phyloP scores from a whole-genome alignment of 1,140 invertebrate genomes.

The Goniozus legneri region DNA sequence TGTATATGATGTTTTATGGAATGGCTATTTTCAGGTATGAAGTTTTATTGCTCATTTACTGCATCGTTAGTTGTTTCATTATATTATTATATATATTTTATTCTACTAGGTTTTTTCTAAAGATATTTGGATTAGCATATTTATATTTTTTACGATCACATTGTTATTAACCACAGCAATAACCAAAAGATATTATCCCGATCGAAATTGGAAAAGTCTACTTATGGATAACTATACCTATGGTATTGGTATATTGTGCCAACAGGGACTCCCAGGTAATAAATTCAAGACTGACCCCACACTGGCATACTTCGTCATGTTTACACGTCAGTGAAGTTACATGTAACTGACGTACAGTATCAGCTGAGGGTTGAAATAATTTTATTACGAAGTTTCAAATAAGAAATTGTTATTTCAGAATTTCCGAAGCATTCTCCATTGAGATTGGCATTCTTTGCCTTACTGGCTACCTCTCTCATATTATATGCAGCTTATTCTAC shows the following conservation, averaged over 20 bases:
- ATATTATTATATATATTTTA: too few relatives aligned
- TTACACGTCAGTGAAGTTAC: neutral
- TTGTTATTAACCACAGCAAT: too few relatives aligned
- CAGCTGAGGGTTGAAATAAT: too few relatives aligned
- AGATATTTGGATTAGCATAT: too few relatives aligned
- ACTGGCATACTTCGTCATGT: neutral
- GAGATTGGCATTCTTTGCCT: neutral
- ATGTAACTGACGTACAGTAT: too few relatives aligned
- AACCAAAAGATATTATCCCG: too few relatives aligned
- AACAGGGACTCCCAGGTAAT: conserved; percentile 31
- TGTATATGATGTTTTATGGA: conserved; percentile 21
- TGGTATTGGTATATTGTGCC: conserved; percentile 34
- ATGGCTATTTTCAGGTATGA: conserved; percentile 31
- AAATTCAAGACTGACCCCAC: neutral
- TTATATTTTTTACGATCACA: too few relatives aligned
- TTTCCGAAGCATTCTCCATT: neutral
- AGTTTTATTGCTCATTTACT: too few relatives aligned
- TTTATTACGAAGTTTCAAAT: too few relatives aligned
- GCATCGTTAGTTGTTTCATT: too few relatives aligned
- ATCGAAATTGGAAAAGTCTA: neutral
- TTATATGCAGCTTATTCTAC: neutral
- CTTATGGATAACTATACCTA: conserved; percentile 21
- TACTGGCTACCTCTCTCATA: neutral
- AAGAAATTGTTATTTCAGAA: too few relatives aligned
- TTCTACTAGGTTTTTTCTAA: too few relatives aligned